Evolutionary conservation across 2,113 vertebrate species (phyloP).

Genomic region (Pogonocichla stellata): DNA sequence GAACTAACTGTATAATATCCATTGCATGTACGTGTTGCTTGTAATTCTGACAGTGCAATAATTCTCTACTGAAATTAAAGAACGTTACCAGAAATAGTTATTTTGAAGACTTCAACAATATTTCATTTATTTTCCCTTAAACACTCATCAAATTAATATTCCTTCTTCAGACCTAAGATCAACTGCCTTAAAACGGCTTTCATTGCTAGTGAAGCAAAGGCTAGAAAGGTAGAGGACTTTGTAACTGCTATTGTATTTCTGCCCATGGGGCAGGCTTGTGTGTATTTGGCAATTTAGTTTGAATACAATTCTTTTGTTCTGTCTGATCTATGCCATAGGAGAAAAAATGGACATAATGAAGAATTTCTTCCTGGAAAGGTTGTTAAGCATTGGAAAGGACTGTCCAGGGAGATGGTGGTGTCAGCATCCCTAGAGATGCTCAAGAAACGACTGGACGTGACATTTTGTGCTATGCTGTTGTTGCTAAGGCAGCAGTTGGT

Average conservation of each 20-base stretch:
- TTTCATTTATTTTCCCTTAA: neutral
- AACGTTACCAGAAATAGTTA: neutral
- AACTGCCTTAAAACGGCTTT: neutral
- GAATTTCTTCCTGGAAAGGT: neutral
- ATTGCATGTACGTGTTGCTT: fast-evolving
- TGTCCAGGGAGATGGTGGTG: neutral
- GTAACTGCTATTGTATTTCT: neutral
- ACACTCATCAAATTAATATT: neutral
- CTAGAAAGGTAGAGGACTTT: neutral
- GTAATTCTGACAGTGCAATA: neutral
- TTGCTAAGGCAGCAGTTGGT: neutral
- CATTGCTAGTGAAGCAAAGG: neutral
- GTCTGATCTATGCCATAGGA: neutral
- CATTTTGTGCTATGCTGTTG: fast-evolving
- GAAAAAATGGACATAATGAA: neutral
- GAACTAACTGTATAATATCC: neutral
- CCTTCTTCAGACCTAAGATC: neutral
- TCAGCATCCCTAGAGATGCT: neutral
- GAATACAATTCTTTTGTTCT: neutral
- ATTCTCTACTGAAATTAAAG: neutral
- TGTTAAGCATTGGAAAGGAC: neutral
- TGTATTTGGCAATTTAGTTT: neutral
- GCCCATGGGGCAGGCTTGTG: neutral
- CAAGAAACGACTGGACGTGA: neutral
- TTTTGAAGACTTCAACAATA: neutral